Percentiles rank a stretch among this genome's conserved stretches.
Evolutionary conservation across 1,140 invertebrate genomes (phyloP).

Genomic region (Conus betulinus): DNA sequence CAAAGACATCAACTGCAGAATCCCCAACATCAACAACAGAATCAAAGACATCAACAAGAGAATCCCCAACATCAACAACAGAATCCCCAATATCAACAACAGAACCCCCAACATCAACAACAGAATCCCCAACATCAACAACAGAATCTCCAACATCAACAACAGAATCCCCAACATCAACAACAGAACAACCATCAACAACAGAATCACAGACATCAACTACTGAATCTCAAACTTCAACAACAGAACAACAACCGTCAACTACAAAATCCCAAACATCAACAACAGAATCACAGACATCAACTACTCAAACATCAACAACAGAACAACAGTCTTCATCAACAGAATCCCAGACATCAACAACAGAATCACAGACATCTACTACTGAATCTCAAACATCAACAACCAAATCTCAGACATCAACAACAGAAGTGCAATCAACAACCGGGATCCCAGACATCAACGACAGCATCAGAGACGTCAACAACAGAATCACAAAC

Average conservation of each 20-base stretch:
- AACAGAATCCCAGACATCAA: neutral
- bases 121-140: neutral
- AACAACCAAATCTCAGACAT: neutral
- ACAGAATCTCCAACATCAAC: constrained; percentile 16
- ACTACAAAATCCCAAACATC: neutral
- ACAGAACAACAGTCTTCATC: neutral
- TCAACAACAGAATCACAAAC: constrained; percentile 1
- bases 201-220: neutral
- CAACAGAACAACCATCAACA: constrained; percentile 9
- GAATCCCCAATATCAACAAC: constrained; percentile 10
- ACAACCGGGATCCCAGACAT: neutral
- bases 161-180: constrained; percentile 3
- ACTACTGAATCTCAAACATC: no score
- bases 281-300: neutral
- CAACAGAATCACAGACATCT: neutral
- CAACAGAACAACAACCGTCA: neutral
- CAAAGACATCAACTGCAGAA: neutral
- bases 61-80: neutral
- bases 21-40: neutral
- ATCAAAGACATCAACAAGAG: neutral
- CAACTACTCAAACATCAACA: neutral
- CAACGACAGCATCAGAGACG: neutral
- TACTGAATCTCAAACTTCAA: neutral
- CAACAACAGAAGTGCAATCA: neutral
- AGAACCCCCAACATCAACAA: neutral